Evolutionary conservation across 2,888 invertebrate genomes (phyloP).

Genomic region (Lomographa bimaculata): DNA sequence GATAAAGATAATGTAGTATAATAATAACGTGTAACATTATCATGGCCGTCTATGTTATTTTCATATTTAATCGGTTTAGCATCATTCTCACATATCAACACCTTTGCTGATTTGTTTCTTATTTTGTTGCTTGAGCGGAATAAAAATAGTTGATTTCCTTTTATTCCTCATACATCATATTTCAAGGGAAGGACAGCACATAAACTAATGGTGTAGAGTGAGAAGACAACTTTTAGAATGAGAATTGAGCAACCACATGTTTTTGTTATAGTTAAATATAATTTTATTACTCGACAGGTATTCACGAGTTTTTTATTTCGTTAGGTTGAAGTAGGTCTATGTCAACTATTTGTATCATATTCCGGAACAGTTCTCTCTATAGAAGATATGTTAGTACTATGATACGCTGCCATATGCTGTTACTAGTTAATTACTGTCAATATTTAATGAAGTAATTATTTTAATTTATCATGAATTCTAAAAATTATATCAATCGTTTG

Average conservation of each 20-base stretch:
- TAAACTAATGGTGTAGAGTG: conserved; percentile 23
- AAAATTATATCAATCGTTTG: too few species aligned
- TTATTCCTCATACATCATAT: conserved; percentile 20
- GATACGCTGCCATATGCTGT: not conserved
- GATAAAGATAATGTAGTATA: not conserved
- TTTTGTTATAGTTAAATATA: conserved; percentile 10
- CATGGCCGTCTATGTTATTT: conserved; percentile 2
- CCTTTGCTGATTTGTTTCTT: conserved; percentile 11
- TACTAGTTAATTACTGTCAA: too few species aligned
- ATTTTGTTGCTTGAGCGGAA: conserved; percentile 11
- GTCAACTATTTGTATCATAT: conserved; percentile 3
- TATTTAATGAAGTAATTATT: too few species aligned
- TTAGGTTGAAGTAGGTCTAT: conserved; percentile 2
- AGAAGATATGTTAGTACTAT: not conserved
- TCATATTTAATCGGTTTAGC: conserved; percentile 1
- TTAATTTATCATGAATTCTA: too few species aligned
- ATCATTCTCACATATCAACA: conserved; percentile 20
- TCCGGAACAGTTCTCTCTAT: not conserved
- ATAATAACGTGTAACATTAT: conserved; percentile 3
- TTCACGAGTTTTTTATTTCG: conserved; percentile 10
- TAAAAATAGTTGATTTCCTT: conserved; percentile 20
- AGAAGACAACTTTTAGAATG: conserved; percentile 16
- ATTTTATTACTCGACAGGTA: conserved; percentile 13
- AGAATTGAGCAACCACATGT: conserved; percentile 11
- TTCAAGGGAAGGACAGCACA: conserved; percentile 64